phyloP scores from a whole-genome alignment of 2,113 vertebrate genomes.

The Takifugu bimaculatus region DNA sequence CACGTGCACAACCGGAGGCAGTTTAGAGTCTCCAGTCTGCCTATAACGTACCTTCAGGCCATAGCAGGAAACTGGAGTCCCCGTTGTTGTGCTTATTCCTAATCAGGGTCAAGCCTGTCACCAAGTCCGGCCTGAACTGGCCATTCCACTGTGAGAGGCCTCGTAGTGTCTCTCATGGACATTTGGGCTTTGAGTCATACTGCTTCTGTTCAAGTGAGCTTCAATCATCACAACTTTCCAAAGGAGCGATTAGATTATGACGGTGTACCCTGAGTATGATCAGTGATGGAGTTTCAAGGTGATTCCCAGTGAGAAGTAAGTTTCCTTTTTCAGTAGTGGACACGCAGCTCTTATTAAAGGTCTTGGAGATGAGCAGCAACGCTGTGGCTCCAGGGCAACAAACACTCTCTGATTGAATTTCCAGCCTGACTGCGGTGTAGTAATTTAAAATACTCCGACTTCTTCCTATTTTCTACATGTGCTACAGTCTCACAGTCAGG shows the following conservation, averaged over 20 bases:
- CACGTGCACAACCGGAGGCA: no score
- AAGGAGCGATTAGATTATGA: neutral
- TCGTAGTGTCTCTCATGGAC: no score
- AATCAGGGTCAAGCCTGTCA: no score
- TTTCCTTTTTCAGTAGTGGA: conserved; percentile 8
- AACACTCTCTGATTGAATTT: conserved; percentile 11
- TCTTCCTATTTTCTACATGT: conserved; percentile 4
- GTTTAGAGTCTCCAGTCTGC: no score
- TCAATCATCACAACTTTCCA: no score
- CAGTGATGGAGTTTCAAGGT: neutral
- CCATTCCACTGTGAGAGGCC: no score
- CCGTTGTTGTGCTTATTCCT: no score
- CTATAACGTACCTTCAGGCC: no score
- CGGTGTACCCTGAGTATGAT: conserved; percentile 33
- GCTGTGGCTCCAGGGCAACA: conserved; percentile 9
- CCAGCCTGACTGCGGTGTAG: neutral
- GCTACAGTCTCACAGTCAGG: conserved; percentile 15
- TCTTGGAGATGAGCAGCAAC: conserved; percentile 11
- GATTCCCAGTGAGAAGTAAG: neutral
- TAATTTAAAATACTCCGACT: neutral
- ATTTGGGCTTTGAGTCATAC: no score
- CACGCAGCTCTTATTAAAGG: neutral
- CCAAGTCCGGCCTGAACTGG: no score
- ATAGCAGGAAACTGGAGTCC: no score
- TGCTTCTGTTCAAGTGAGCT: no score